Conservation (phyloP, 2,888 invertebrate genomes). For the Pterostichus niger region DNA sequence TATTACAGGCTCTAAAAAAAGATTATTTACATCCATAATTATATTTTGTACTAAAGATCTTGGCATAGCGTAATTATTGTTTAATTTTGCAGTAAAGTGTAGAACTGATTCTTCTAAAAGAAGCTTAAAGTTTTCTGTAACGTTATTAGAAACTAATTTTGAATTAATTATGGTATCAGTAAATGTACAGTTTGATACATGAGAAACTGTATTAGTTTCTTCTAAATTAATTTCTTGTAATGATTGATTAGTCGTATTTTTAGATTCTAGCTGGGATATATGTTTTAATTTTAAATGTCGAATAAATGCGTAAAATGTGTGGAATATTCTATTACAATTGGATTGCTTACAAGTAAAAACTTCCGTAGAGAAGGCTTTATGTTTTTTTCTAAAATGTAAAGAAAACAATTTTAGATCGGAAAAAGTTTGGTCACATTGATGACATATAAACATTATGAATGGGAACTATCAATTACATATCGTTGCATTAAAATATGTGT, state of each 20-base stretch:
- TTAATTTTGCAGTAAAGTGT: slow-evolving; percentile 60
- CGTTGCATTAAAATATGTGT: not conserved
- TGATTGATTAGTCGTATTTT: too few relatives aligned
- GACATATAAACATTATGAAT: too few relatives aligned
- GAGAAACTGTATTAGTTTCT: not conserved
- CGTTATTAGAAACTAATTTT: not conserved
- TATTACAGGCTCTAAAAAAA: slow-evolving; percentile 17
- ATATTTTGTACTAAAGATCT: slow-evolving; percentile 63
- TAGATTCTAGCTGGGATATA: too few relatives aligned
- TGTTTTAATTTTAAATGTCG: slow-evolving; percentile 65
- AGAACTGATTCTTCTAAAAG: slow-evolving; percentile 43
- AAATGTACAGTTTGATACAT: slow-evolving; percentile 12
- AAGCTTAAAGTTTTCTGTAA: slow-evolving; percentile 40
- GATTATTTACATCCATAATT: slow-evolving; percentile 60
- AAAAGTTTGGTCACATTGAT: too few relatives aligned
- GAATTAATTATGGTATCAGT: too few relatives aligned
- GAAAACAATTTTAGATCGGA: slow-evolving; percentile 57
- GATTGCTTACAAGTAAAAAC: slow-evolving; percentile 64
- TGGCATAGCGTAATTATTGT: slow-evolving; percentile 54
- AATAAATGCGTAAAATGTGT: slow-evolving; percentile 61
- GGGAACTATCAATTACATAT: not conserved
- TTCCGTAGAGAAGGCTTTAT: slow-evolving; percentile 54
- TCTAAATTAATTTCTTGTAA: slow-evolving; percentile 15
- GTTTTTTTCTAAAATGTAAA: too few relatives aligned
- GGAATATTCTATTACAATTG: slow-evolving; percentile 66